These are phyloP conservation scores for Drosophila pruinosa DNA, from an alignment of 1,140 invertebrate species.

Conservation along the genomic window DNA sequence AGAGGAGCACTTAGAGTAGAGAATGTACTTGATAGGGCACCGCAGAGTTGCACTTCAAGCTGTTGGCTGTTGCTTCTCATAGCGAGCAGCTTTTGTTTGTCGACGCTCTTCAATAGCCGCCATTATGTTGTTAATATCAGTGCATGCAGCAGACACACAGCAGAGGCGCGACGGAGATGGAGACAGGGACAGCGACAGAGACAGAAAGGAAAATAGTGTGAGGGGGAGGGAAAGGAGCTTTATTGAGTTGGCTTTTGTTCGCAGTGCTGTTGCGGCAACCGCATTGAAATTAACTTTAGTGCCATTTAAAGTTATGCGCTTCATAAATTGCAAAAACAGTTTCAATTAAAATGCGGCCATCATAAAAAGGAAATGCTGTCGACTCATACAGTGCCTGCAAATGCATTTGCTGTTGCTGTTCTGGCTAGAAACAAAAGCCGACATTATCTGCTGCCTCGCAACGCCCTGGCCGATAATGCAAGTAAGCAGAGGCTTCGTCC, in stretches of 20 bases:
- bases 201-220: background rate
- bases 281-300: conserved; percentile 80
- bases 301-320: conserved; percentile 80
- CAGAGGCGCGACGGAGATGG: background rate
- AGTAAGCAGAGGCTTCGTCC: conserved; percentile 3
- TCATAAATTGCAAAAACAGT: conserved; percentile 81
- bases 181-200: background rate
- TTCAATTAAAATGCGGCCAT: conserved; percentile 81
- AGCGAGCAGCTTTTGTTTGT: conserved; percentile 36
- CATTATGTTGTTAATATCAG: conserved; percentile 46
- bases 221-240: background rate
- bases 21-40: background rate
- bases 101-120: conserved; percentile 15
- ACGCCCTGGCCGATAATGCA: conserved; percentile 61
- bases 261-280: conserved; percentile 52
- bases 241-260: conserved; percentile 35
- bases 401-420: conserved; percentile 44
- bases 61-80: background rate
- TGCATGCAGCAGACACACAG: conserved; percentile 11
- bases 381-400: conserved; percentile 67
- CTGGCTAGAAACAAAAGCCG: conserved; percentile 65
- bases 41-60: conserved; percentile 25
- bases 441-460: conserved; percentile 52
- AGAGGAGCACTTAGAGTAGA: conserved; percentile 5
- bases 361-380: conserved; percentile 80